These are phyloP conservation scores for Apeltes quadracus DNA, from an alignment of 2,113 vertebrate species.

Conservation along the genomic window DNA sequence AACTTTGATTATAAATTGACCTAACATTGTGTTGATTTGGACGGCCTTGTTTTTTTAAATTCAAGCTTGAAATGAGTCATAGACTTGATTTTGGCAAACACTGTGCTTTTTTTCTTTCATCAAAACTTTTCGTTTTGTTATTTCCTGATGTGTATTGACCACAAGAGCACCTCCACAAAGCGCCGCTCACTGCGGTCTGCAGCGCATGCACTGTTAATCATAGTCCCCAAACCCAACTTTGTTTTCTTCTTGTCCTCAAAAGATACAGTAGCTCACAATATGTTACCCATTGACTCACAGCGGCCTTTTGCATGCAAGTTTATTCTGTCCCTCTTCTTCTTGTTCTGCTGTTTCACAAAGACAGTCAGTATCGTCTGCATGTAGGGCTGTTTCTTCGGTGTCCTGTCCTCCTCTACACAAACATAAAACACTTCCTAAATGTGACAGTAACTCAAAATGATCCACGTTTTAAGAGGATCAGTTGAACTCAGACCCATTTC, in stretches of 20 bases:
- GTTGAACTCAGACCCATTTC: neutral
- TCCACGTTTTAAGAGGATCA: neutral
- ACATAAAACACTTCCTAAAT: neutral
- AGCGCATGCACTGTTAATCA: neutral
- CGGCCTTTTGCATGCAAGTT: slow-evolving; percentile 78
- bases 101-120: neutral
- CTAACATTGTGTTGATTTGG: neutral
- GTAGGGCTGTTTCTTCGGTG: slow-evolving; percentile 54
- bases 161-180: slow-evolving; percentile 15
- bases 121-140: neutral
- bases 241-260: neutral
- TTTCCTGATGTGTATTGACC: neutral
- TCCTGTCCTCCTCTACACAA: slow-evolving; percentile 25
- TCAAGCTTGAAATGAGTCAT: neutral
- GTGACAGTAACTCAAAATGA: neutral
- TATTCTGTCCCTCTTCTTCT: slow-evolving; percentile 36
- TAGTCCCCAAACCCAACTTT: neutral
- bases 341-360: slow-evolving; percentile 23
- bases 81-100: neutral
- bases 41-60: neutral
- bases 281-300: slow-evolving; percentile 73
- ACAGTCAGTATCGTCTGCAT: slow-evolving; percentile 63
- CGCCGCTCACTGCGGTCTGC: slow-evolving; percentile 27
- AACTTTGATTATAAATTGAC: neutral
- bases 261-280: neutral